Percentiles rank a stretch among this genome's conserved stretches.
These are phyloP conservation scores for Oopsacas minuta DNA, from an alignment of 37 sponge, comb jelly and placozoan species.

Conservation along the genomic window DNA sequence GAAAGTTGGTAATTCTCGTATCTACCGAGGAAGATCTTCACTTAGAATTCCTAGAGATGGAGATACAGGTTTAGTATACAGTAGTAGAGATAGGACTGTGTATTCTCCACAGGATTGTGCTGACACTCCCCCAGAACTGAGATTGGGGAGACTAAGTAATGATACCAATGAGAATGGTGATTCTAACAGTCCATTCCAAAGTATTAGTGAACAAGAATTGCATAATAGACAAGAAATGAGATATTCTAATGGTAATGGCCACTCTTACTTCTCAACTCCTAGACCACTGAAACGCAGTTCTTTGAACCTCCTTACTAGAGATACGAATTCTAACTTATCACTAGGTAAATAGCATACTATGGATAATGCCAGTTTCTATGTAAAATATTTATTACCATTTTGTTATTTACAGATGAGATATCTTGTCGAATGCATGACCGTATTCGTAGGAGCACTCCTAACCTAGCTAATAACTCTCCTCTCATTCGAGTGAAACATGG, in stretches of 20 bases:
- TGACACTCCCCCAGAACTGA: background rate
- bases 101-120: background rate
- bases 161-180: background rate
- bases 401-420: conserved; percentile 1
- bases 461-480: background rate
- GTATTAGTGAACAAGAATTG: background rate
- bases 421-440: background rate
- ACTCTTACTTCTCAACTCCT: background rate
- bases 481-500: background rate
- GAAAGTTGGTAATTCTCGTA: background rate
- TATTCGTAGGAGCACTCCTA: background rate
- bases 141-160: background rate
- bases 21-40: background rate
- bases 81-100: too few relatives aligned
- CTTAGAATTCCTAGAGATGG: background rate
- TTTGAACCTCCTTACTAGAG: background rate
- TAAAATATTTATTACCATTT: background rate
- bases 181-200: conserved; percentile 2
- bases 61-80: background rate
- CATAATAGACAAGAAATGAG: background rate
- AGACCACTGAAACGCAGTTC: background rate
- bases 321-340: background rate
- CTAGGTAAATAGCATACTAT: background rate
- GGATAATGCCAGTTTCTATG: background rate
- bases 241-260: background rate